These are phyloP conservation scores for Geotria australis DNA, from an alignment of 2,797 vertebrate genomes.

Conservation along the genomic window DNA sequence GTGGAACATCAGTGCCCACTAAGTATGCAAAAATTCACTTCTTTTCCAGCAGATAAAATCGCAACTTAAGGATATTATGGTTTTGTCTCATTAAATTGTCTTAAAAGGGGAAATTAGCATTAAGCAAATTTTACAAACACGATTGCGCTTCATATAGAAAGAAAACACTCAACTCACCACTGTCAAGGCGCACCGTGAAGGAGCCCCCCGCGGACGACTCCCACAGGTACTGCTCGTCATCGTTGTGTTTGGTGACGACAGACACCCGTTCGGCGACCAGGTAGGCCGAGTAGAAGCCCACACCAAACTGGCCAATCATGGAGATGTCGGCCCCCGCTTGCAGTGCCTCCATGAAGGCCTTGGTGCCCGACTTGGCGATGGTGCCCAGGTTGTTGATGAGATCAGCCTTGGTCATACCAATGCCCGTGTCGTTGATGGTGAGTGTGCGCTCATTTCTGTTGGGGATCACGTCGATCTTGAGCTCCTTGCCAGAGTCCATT, in stretches of 20 bases:
- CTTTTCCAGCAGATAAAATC: too few species aligned
- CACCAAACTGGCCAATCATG: constrained; percentile 78
- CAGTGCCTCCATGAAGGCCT: constrained; percentile 77
- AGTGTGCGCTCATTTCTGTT: constrained; percentile 34
- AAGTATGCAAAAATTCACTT: too few species aligned
- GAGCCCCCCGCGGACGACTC: constrained; percentile 75
- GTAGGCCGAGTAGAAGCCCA: constrained; percentile 74
- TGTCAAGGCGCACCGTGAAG: constrained; percentile 47
- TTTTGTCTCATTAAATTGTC: too few species aligned
- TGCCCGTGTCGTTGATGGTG: constrained; percentile 45
- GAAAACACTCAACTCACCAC: constrained; percentile 10
- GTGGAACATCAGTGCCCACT: too few species aligned
- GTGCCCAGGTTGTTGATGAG: constrained; percentile 72
- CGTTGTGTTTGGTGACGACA: constrained; percentile 64
- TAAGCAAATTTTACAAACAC: too few species aligned
- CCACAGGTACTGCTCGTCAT: constrained; percentile 71
- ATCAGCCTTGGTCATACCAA: constrained; percentile 78
- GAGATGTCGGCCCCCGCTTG: constrained; percentile 86
- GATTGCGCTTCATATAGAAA: too few species aligned
- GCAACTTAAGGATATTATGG: too few species aligned
- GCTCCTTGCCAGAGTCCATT: constrained; percentile 49
- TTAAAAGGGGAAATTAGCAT: too few species aligned
- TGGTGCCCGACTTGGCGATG: constrained; percentile 71
- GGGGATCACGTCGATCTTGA: constrained; percentile 63
- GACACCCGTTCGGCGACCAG: constrained; percentile 52